Conservation (phyloP, 1,140 invertebrate species). For the Leguminivora glycinivorella region DNA sequence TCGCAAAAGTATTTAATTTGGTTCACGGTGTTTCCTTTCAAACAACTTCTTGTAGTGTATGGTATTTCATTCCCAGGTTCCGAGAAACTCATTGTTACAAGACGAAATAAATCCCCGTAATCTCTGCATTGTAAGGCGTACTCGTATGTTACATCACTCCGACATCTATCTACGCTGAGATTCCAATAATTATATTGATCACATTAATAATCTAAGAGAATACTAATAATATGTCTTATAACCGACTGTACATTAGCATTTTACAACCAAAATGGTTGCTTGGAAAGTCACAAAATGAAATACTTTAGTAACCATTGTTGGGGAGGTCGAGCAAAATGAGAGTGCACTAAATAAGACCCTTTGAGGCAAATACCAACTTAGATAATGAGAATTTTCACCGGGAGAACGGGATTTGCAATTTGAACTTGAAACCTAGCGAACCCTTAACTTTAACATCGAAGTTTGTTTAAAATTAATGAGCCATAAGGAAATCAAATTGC, state of each 20-base stretch:
- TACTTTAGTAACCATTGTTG: conserved; percentile 25
- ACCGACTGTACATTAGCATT: not conserved
- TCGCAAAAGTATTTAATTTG: too few relatives aligned
- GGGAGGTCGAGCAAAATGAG: conserved; percentile 27
- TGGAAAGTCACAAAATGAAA: conserved; percentile 15
- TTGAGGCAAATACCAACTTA: conserved; percentile 29
- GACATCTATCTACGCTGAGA: not conserved
- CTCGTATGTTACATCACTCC: too few relatives aligned
- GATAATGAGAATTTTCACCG: conserved; percentile 28
- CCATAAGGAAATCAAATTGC: conserved; percentile 7
- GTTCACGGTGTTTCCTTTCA: too few relatives aligned
- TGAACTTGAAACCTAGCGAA: conserved; percentile 9
- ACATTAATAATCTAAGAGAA: too few relatives aligned
- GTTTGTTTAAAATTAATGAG: conserved; percentile 27
- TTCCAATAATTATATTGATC: too few relatives aligned
- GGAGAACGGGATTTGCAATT: conserved; percentile 25
- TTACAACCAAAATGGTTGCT: conserved; percentile 6
- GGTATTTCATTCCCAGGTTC: too few relatives aligned
- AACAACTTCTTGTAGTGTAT: too few relatives aligned
- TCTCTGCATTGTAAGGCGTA: too few relatives aligned
- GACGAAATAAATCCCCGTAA: too few relatives aligned
- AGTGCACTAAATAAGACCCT: conserved; percentile 27
- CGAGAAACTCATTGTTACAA: too few relatives aligned
- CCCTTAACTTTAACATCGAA: conserved; percentile 28
- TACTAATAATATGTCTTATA: not conserved